Base-by-base conservation (phyloP, 2,888 invertebrate genomes). In the Diadromus collaris region DNA sequence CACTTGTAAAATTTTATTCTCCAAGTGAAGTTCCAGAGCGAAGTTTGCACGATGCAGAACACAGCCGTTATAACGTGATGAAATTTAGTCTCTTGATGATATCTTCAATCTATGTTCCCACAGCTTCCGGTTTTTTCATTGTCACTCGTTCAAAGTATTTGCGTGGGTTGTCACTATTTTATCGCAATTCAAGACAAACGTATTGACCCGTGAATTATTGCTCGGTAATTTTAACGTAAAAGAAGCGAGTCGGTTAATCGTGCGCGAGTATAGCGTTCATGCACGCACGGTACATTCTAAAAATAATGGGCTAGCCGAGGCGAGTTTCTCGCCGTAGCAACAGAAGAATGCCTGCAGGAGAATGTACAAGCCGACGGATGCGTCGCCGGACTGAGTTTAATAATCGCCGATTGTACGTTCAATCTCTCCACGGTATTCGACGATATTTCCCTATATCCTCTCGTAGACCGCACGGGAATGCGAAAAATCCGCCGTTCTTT, bases 291-390 rank as follows among this genome's bases (percentile, higher is more conserved):
- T 63, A 64, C 71, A 76, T 81, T 82, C 82, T 81, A 83, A 83
- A 83, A 83, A 83, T 81, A 83, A 83, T 83, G 80, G 75, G 69
- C 73, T 68, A 73, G 71, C 67, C 76, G 75, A 58, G 48, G 67
- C 65, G 80, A 38, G 46, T 72, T 81, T 68, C 77, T 78, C 74
- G 81, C 81, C 82, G 81, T 83, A 78, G 82, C 78, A 83, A 83
- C 82, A 81, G 75, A 72, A 76, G 72, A 68, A 65, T 63, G 63
- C 68, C 70, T 51, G 24, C 38, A 72, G 71, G 56, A 78, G 78
- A 76, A 71, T 71, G 61, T 56, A 75, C 75, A 61, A 67, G 56
- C 65, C 64, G 63, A 46, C 76, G 69, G 76, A 70, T 67, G 73
- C 44, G 74, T 71, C 54, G 69, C 69, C 41, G 70, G 51, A 38